Evolutionary conservation across 2,113 vertebrate species (phyloP).

Genomic region (Phoxinus phoxinus): DNA sequence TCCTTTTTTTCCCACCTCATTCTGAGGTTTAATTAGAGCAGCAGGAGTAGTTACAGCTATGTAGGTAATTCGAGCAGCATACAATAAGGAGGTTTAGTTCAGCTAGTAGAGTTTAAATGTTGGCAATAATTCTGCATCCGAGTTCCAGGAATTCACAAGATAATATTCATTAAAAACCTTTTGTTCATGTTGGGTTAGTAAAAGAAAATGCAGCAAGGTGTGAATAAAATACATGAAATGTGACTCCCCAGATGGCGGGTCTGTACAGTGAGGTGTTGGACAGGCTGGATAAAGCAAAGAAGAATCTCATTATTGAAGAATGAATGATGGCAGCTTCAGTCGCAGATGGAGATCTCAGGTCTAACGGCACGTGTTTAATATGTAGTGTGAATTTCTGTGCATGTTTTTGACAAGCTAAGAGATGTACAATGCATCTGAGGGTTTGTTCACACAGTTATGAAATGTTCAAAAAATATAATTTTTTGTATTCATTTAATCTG

Average conservation of each 20-base stretch:
- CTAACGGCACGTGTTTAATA: slow-evolving; percentile 26
- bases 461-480: not conserved
- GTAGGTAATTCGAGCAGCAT: not conserved
- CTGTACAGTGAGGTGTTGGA: slow-evolving; percentile 84
- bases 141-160: not conserved
- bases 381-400: slow-evolving; percentile 37
- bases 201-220: slow-evolving; percentile 4
- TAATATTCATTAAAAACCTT: not conserved
- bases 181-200: slow-evolving; percentile 38
- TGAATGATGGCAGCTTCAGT: slow-evolving; percentile 59
- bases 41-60: not conserved
- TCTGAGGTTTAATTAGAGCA: not conserved
- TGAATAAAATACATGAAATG: slow-evolving; percentile 25
- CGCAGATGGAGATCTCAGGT: slow-evolving; percentile 27
- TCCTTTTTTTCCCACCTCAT: not conserved
- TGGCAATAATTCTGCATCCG: not conserved
- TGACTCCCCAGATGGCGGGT: slow-evolving; percentile 77
- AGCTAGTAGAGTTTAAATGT: not conserved
- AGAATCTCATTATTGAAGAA: slow-evolving; percentile 68
- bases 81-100: not conserved
- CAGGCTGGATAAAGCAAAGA: slow-evolving; percentile 78
- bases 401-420: slow-evolving; percentile 11
- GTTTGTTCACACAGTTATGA: not conserved
- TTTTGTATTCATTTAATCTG: slow-evolving; percentile 7
- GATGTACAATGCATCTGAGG: not conserved